Evolutionary conservation across 2,888 invertebrate genomes (phyloP).

Genomic region (Euplexia lucipara): DNA sequence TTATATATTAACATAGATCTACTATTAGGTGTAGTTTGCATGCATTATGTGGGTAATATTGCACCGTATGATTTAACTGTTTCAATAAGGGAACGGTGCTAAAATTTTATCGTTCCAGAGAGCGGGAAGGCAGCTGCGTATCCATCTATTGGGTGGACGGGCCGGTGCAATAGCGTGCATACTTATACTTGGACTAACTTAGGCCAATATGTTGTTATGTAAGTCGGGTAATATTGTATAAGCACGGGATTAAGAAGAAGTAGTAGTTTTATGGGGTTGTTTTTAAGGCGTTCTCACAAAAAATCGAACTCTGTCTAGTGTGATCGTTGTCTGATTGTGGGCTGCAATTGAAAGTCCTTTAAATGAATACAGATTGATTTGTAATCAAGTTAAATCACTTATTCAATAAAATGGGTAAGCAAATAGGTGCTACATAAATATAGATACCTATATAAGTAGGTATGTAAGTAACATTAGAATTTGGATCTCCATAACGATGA

Average conservation of each 20-base stretch:
- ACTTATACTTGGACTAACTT: conserved; percentile 23
- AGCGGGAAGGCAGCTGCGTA: conserved; percentile 68
- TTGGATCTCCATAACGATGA: no score
- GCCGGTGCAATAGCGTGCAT: conserved; percentile 51
- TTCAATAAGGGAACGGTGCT: conserved; percentile 84
- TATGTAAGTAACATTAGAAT: no score
- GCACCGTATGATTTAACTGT: conserved; percentile 81
- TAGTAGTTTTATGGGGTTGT: no score
- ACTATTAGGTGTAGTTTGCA: conserved; percentile 44
- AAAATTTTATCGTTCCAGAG: conserved; percentile 83
- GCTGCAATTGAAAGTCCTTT: neutral
- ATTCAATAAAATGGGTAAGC: no score
- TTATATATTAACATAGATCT: conserved; percentile 21
- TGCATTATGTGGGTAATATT: conserved; percentile 58
- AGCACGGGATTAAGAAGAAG: no score
- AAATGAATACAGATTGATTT: no score
- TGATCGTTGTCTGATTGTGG: neutral
- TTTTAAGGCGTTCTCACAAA: no score
- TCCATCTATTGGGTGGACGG: conserved; percentile 56
- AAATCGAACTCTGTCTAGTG: no score
- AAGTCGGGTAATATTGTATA: conserved; percentile 8
- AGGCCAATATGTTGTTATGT: conserved; percentile 47
- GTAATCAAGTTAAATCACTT: no score
- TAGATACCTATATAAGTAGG: no score
- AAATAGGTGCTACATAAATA: no score